Percentiles rank a stretch among this genome's conserved stretches.
phyloP scores from a whole-genome alignment of 2,113 vertebrate species.

The Globicephala melas region DNA sequence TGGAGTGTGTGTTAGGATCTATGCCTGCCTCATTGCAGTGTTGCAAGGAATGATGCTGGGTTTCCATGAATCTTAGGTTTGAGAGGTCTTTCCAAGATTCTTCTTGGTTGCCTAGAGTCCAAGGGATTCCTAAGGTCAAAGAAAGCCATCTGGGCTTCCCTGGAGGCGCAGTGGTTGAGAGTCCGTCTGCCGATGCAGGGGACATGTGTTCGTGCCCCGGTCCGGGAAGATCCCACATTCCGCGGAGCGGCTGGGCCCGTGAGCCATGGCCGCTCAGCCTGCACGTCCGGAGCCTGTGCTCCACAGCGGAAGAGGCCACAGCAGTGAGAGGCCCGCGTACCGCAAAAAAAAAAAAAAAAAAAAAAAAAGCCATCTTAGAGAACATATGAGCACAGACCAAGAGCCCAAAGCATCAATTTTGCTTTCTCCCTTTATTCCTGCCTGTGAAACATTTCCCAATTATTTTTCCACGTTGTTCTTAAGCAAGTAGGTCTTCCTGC shows the following conservation, averaged over 20 bases:
- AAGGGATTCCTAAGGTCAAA: not conserved
- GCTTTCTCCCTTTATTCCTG: not conserved
- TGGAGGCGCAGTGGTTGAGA: too few species aligned
- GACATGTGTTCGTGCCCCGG: too few species aligned
- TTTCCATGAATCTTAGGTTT: not conserved
- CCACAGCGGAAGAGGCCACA: too few species aligned
- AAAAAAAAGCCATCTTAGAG: not conserved
- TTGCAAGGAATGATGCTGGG: not conserved
- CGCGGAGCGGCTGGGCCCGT: too few species aligned
- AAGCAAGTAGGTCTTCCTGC: not conserved
- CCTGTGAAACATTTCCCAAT: not conserved
- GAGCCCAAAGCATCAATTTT: not conserved
- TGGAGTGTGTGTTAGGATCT: not conserved
- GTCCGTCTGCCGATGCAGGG: too few species aligned
- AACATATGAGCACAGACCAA: not conserved
- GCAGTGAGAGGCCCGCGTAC: too few species aligned
- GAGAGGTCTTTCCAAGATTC: not conserved
- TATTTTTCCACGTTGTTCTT: not conserved
- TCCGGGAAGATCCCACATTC: too few species aligned
- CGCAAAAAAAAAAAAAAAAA: too few species aligned
- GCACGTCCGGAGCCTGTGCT: too few species aligned
- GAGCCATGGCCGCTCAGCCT: too few species aligned
- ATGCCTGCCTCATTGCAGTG: rapidly evolving
- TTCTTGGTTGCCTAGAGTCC: not conserved
- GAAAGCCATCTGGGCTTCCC: not conserved